phyloP scores from a whole-genome alignment of 1,140 invertebrate species.

The Apis dorsata region DNA sequence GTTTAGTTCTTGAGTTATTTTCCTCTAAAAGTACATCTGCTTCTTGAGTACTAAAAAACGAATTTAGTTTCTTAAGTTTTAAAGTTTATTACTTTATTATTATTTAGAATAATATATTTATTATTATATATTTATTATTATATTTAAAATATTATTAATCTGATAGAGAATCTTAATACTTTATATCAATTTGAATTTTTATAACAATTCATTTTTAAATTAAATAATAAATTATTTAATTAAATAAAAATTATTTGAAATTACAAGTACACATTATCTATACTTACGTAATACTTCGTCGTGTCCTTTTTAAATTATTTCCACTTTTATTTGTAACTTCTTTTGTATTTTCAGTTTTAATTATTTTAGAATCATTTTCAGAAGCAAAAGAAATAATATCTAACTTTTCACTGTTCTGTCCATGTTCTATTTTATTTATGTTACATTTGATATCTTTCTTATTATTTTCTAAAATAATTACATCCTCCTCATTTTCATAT shows the following conservation, averaged over 20 bases:
- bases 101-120: background rate
- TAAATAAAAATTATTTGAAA: background rate
- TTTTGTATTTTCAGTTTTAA: conserved; percentile 19
- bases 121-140: no score
- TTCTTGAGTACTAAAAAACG: conserved; percentile 38
- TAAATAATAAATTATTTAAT: background rate
- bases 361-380: conserved; percentile 25
- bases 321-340: conserved; percentile 24
- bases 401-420: conserved; percentile 7
- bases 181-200: background rate
- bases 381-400: background rate
- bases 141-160: background rate
- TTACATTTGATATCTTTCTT: conserved; percentile 26
- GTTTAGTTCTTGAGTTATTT: conserved; percentile 39
- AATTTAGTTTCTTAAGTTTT: background rate
- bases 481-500: conserved; percentile 38
- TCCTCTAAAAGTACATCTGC: conserved; percentile 33
- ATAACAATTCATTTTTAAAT: background rate
- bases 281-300: conserved; percentile 59
- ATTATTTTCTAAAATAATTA: conserved; percentile 3
- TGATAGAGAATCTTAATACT: background rate
- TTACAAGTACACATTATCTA: background rate
- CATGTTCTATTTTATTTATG: conserved; percentile 27
- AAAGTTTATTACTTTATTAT: background rate
- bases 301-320: conserved; percentile 58